Evolutionary conservation across 1,140 invertebrate genomes (phyloP).

Genomic region (Neodiprion lecontei): DNA sequence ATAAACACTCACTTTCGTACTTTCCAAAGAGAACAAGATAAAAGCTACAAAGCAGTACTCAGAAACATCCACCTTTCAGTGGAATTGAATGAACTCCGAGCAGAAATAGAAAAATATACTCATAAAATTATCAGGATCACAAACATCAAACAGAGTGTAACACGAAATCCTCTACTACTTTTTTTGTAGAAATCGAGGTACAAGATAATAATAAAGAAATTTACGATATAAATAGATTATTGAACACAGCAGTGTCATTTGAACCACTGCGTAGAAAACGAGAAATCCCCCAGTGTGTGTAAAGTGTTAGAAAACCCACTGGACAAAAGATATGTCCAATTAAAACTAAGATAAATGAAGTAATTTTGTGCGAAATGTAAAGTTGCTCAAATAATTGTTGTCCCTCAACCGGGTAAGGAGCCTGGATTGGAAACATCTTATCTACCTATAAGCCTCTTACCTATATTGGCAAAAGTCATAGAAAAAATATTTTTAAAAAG

Average conservation of each 20-base stretch:
- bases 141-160: not conserved
- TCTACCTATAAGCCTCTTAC: conserved; percentile 35
- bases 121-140: not conserved
- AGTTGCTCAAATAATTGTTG: conserved; percentile 30
- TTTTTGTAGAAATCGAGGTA: not conserved
- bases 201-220: not conserved
- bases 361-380: conserved; percentile 21
- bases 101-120: not conserved
- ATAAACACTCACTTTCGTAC: not conserved
- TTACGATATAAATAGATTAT: not conserved
- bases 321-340: too few species aligned
- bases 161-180: not conserved
- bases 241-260: not conserved
- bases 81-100: not conserved
- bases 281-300: too few species aligned
- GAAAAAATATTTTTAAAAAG: conserved; percentile 39
- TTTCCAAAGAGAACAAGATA: not conserved
- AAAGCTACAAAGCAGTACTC: not conserved
- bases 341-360: too few species aligned
- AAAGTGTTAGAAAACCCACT: too few species aligned
- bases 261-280: too few species aligned
- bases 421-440: conserved; percentile 24
- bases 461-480: conserved; percentile 40
- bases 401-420: conserved; percentile 32
- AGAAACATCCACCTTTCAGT: not conserved